Evolutionary conservation across 1,140 invertebrate genomes (phyloP), one percentile per base, ranked within the genome.

Genomic region (Pogonomyrmex barbatus): DNA sequence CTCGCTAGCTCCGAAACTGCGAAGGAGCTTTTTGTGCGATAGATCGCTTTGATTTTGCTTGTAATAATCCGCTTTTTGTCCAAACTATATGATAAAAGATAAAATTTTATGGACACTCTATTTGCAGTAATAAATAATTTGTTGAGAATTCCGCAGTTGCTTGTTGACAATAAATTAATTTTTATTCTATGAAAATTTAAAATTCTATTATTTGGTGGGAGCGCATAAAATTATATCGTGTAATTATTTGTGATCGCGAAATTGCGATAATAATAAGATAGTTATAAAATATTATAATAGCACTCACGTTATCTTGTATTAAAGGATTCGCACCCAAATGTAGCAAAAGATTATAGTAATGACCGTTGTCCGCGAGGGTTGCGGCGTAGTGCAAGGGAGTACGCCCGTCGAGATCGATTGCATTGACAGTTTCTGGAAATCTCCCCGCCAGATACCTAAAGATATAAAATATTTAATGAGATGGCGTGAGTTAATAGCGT

Each of bases 351-450:
- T 98, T 98, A 93, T 98, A 99, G 91, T 98, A 98, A 93, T 98
- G 97, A 0, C 98, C 98, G 89, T 98, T 98, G 91, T 99, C 98
- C 17, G 97, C 96, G 52, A 98, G 94, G 4, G 97, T 97, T 6
- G 98, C 97, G 6, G 98, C 97, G 93, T 99, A 99, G 95, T 99
- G 98, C 54, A 99, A 95, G n/a, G 98, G 96, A 4, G 98, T 99
- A 89, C 98, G 95, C 47, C 98, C 98, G 93, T 98, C 96, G 92
- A 97, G 95, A 95, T 98, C 98, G 50, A 96, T 95, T 30, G 96
- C 96, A 70, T 97, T 96, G 47, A 97, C 95, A 6, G 98, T 98
- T 96, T 98, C 97, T n/a, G 98, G 98, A 96, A 98, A 98, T 90
- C 98, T 96, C 60, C 95, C 95, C 14, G 93, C 94, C 24, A 95